phyloP scores from a whole-genome alignment of 2,113 vertebrate species.

The Scartelaos histophorus region DNA sequence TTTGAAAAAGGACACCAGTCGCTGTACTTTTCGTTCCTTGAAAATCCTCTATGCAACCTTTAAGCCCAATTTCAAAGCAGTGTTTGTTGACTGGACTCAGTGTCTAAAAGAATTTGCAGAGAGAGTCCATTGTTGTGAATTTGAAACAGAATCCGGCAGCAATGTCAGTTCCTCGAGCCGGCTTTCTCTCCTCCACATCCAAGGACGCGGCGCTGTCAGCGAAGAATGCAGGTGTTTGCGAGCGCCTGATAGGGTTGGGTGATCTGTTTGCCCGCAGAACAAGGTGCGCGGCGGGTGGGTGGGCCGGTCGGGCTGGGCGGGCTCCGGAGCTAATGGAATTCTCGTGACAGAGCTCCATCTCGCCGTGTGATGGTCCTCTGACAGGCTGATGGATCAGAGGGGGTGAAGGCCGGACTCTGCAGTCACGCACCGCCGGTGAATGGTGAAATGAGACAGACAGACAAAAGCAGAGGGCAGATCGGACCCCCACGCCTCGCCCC shows the following conservation, averaged over 20 bases:
- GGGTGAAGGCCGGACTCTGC: constrained; percentile 76
- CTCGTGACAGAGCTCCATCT: constrained; percentile 70
- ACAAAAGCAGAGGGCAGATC: constrained; percentile 72
- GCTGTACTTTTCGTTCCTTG: too few relatives aligned
- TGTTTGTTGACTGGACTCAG: too few relatives aligned
- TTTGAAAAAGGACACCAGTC: too few relatives aligned
- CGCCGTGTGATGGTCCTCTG: constrained; percentile 72
- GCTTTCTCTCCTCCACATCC: constrained; percentile 51
- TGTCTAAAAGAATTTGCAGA: background rate
- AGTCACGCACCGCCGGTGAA: constrained; percentile 82
- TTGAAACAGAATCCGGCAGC: constrained; percentile 2
- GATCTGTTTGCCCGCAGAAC: constrained; percentile 70
- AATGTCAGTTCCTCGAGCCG: constrained; percentile 57
- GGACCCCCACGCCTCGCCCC: constrained; percentile 26
- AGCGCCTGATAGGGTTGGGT: constrained; percentile 75
- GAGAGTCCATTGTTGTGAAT: background rate
- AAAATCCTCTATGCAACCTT: too few relatives aligned
- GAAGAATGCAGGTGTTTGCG: constrained; percentile 50
- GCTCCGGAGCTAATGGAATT: constrained; percentile 76
- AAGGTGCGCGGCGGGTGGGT: constrained; percentile 53
- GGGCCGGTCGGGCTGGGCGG: constrained; percentile 29
- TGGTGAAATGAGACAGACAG: constrained; percentile 88
- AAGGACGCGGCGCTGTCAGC: constrained; percentile 16
- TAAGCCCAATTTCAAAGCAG: too few relatives aligned
- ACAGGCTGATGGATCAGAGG: constrained; percentile 78